Evolutionary conservation across 2,888 invertebrate species (phyloP).

Genomic region (Cantharis flavilabris): DNA sequence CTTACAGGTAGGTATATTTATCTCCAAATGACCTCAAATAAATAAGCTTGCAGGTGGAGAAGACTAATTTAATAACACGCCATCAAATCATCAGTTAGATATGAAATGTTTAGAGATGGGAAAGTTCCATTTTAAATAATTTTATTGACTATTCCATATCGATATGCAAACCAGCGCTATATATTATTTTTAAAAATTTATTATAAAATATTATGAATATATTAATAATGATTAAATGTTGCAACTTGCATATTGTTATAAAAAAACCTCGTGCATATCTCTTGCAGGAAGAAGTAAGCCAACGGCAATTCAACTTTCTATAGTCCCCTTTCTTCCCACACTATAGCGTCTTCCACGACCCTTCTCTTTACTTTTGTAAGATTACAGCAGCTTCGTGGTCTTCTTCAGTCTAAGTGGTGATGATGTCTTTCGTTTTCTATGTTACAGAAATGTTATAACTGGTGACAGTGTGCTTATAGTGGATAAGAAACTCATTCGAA

Average conservation of each 20-base stretch:
- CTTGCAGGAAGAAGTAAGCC: conserved; percentile 30
- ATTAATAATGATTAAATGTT: neutral
- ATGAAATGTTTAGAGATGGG: conserved; percentile 20
- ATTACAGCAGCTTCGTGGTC: conserved; percentile 39
- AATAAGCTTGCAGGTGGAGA: conserved; percentile 16
- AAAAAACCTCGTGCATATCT: neutral
- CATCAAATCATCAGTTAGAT: conserved; percentile 12
- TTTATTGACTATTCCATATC: neutral
- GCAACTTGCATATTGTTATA: neutral
- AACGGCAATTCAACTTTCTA: conserved; percentile 48
- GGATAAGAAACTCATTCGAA: conserved; percentile 15
- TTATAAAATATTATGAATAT: neutral
- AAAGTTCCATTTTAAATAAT: conserved; percentile 5
- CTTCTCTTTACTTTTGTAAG: conserved; percentile 32
- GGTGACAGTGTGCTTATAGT: conserved; percentile 23
- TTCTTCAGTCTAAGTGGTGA: conserved; percentile 29
- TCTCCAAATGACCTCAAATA: neutral
- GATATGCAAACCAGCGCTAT: neutral
- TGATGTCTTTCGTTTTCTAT: conserved; percentile 23
- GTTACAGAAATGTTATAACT: conserved; percentile 21
- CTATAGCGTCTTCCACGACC: conserved; percentile 31
- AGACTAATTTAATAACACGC: conserved; percentile 21
- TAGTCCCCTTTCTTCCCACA: conserved; percentile 48
- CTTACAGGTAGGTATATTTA: neutral
- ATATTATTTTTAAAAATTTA: neutral